Evolutionary conservation across 2,797 vertebrate genomes (phyloP).

Genomic region (Rachycentron canadum): DNA sequence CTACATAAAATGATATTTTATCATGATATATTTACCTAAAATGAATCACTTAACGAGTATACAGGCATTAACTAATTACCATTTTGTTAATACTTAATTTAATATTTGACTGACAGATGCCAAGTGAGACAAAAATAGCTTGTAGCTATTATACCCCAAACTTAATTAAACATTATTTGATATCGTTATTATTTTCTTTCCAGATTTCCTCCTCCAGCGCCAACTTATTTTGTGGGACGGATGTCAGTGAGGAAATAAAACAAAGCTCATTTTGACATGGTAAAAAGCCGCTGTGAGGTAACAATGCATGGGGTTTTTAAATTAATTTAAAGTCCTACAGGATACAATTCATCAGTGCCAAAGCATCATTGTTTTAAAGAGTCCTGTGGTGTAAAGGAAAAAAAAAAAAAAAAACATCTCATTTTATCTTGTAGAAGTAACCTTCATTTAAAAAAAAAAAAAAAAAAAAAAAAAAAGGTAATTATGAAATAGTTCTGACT

Average conservation of each 20-base stretch:
- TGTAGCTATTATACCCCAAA: no score
- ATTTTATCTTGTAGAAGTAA: background rate
- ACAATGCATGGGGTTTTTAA: background rate
- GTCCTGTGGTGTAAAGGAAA: background rate
- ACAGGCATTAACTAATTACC: background rate
- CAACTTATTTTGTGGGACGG: background rate
- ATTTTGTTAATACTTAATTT: background rate
- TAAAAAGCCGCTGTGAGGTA: background rate
- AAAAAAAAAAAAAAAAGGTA: slow-evolving; percentile 23
- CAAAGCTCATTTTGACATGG: slow-evolving; percentile 13
- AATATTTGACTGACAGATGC: slow-evolving; percentile 17
- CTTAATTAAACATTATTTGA: slow-evolving; percentile 28
- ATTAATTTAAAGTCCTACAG: background rate
- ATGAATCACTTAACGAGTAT: background rate
- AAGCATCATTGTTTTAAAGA: background rate
- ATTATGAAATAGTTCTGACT: slow-evolving; percentile 29
- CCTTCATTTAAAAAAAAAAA: slow-evolving; percentile 16
- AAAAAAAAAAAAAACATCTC: no score
- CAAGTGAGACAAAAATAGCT: background rate
- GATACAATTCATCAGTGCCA: background rate
- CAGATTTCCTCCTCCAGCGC: background rate
- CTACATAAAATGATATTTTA: no score
- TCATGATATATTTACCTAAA: background rate
- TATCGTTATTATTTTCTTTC: background rate
- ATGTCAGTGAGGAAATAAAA: slow-evolving; percentile 5